Evolutionary conservation across 2,888 invertebrate genomes (phyloP).

Genomic region (Thysanoteuthis rhombus): DNA sequence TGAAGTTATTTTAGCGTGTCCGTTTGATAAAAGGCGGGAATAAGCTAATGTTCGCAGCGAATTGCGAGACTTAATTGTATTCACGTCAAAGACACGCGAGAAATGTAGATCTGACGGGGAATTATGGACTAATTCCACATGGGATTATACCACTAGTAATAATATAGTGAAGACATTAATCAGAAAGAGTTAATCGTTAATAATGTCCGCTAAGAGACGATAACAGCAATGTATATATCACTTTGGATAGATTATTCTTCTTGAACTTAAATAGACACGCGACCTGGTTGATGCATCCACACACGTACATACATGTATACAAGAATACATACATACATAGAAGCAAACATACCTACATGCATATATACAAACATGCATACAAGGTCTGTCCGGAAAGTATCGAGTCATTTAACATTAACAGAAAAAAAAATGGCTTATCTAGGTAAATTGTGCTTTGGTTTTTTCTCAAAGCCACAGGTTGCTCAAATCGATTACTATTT

Average conservation of each 20-base stretch:
- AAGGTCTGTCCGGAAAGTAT: too few relatives aligned
- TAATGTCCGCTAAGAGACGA: not conserved
- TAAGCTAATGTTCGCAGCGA: not conserved
- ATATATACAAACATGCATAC: too few relatives aligned
- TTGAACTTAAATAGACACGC: not conserved
- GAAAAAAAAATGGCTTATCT: too few relatives aligned
- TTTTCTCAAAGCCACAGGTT: too few relatives aligned
- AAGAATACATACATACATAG: too few relatives aligned
- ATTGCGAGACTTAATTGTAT: not conserved
- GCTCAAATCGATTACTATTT: too few relatives aligned
- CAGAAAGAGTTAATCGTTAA: not conserved
- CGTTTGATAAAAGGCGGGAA: not conserved
- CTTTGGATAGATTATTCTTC: not conserved
- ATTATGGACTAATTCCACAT: not conserved
- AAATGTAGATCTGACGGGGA: not conserved
- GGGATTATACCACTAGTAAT: not conserved
- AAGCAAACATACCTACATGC: too few relatives aligned
- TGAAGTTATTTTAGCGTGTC: not conserved
- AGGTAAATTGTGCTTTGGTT: too few relatives aligned
- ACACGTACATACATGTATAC: too few relatives aligned
- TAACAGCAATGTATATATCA: not conserved
- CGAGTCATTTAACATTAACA: too few relatives aligned
- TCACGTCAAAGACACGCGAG: not conserved
- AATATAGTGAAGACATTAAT: not conserved
- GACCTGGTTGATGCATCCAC: too few relatives aligned